These are phyloP conservation scores for Intellagama lesueurii DNA, from an alignment of 2,797 vertebrate species.

Conservation along the genomic window DNA sequence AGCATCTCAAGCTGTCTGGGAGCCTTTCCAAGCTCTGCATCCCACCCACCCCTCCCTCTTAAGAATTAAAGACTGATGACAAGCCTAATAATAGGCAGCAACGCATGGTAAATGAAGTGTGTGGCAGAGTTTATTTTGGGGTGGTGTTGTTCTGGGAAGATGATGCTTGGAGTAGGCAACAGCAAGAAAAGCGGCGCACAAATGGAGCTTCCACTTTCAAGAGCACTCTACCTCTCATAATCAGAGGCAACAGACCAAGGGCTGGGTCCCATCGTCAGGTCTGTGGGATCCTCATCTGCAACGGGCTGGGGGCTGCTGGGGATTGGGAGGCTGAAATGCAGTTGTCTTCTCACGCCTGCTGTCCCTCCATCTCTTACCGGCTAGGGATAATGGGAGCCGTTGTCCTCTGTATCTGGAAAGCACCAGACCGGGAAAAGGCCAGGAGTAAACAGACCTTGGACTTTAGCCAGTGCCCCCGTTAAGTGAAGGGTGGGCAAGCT, in stretches of 20 bases:
- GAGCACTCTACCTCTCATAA: background rate
- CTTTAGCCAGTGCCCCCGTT: no score
- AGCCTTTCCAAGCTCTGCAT: no score
- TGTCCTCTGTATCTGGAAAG: background rate
- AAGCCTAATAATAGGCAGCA: background rate
- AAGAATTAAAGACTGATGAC: background rate
- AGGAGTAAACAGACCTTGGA: background rate
- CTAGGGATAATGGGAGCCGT: background rate
- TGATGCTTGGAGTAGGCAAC: background rate
- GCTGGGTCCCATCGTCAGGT: no score
- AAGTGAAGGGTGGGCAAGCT: no score
- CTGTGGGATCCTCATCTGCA: background rate
- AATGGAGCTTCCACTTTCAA: background rate
- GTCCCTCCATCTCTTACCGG: no score
- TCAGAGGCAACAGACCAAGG: background rate
- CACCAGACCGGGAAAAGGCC: background rate
- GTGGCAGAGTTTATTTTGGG: no score
- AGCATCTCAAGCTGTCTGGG: no score
- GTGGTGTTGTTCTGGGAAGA: background rate
- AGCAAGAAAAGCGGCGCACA: background rate
- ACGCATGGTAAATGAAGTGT: background rate
- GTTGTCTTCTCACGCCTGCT: no score
- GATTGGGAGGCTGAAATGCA: no score
- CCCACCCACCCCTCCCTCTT: background rate
- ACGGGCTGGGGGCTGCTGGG: background rate